Evolutionary conservation across 2,888 invertebrate genomes (phyloP).

Genomic region (Alloscopus bannaensis): DNA sequence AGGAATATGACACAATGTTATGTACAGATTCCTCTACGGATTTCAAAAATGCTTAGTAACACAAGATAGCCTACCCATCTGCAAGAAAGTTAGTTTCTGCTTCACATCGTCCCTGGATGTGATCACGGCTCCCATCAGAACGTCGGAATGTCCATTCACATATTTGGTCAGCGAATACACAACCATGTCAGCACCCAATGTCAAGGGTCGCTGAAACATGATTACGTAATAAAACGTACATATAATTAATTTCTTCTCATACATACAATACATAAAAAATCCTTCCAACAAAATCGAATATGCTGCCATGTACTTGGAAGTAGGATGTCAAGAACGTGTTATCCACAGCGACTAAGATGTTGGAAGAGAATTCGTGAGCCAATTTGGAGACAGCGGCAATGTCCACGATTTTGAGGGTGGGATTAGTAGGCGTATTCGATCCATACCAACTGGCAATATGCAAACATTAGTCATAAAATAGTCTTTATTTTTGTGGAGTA

Average conservation of each 20-base stretch:
- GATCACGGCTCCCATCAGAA: conserved; percentile 94
- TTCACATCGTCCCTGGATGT: conserved; percentile 85
- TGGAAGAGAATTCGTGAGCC: conserved; percentile 74
- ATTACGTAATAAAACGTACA: not conserved
- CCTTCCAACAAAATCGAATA: not conserved
- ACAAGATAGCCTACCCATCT: conserved; percentile 88
- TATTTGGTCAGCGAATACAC: conserved; percentile 94
- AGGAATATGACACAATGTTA: too few relatives aligned
- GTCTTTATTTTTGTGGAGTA: not conserved
- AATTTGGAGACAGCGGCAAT: conserved; percentile 77
- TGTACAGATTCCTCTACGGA: too few relatives aligned
- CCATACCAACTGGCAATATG: conserved; percentile 79
- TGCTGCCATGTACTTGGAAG: conserved; percentile 76
- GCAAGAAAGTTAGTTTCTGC: conserved; percentile 86
- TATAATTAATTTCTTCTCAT: not conserved
- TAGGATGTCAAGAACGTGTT: conserved; percentile 80
- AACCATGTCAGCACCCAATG: conserved; percentile 92
- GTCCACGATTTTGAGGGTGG: conserved; percentile 79
- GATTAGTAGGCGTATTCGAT: conserved; percentile 81
- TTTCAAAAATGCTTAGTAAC: too few relatives aligned
- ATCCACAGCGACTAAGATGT: conserved; percentile 78
- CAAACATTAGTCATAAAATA: conserved; percentile 7
- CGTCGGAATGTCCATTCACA: conserved; percentile 98
- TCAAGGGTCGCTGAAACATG: conserved; percentile 88
- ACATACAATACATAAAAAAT: not conserved